Conservation (phyloP, 2,797 vertebrate species). For the Fundulus diaphanus region DNA sequence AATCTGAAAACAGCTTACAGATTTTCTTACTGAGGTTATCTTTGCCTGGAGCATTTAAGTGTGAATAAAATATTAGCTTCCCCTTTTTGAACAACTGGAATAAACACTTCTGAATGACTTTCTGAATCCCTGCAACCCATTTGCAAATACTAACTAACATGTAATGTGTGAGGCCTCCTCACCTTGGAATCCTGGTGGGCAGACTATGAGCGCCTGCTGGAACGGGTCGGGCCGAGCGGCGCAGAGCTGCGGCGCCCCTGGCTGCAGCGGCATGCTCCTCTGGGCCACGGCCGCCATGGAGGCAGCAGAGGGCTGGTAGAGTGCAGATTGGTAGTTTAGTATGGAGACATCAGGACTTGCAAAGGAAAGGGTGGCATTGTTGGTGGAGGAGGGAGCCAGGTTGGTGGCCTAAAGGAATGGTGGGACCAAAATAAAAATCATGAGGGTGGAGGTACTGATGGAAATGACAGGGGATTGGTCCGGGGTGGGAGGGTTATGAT, state of each 20-base stretch:
- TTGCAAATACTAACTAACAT: conserved; percentile 1
- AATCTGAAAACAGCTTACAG: neutral
- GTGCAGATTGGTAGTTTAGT: conserved; percentile 98
- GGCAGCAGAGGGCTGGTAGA: conserved; percentile 97
- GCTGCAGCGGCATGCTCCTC: conserved; percentile 96
- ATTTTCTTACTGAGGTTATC: neutral
- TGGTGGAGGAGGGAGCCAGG: conserved; percentile 95
- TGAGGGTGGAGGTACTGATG: conserved; percentile 55
- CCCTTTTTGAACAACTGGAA: neutral
- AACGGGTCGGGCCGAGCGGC: conserved; percentile 95
- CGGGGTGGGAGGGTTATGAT: neutral
- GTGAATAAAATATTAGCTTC: neutral
- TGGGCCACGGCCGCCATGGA: conserved; percentile 98
- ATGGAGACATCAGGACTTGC: conserved; percentile 96
- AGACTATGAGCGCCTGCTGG: conserved; percentile 99
- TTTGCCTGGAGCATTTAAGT: neutral
- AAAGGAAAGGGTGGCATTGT: conserved; percentile 97
- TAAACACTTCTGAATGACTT: neutral
- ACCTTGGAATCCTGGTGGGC: conserved; percentile 99
- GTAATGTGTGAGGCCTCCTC: conserved; percentile 50
- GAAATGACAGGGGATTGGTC: conserved; percentile 56
- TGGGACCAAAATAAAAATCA: conserved; percentile 86
- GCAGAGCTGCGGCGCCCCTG: conserved; percentile 93
- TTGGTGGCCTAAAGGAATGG: conserved; percentile 91
- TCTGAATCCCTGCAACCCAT: neutral